Evolutionary conservation across 1,140 invertebrate species (phyloP), one percentile per base, ranked within the genome.

Genomic region (Drosophila ananassae): DNA sequence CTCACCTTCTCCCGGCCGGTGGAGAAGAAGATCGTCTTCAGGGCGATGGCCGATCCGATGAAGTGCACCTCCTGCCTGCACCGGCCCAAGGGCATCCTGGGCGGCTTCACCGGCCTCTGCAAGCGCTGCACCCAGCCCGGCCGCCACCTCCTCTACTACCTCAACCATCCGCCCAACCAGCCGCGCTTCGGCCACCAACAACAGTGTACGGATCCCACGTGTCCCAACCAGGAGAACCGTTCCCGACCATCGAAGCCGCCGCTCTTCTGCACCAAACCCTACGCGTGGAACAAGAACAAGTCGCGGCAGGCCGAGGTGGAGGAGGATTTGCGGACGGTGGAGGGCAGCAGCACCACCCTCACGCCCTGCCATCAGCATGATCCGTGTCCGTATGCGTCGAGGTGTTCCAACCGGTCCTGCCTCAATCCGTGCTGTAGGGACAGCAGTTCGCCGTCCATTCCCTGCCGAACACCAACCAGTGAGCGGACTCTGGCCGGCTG

Each of bases 81-180:
- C 1, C 62, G 10, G 0, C 25, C 41, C 8, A 62, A 58, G 17
- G 46, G 44, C 4, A 21, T 66, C 3, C 2, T 87, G 0, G 48
- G 37, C 2, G 60, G 61, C 8, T 24, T 67, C 17, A 37, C 54
- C 0, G 32, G 61, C 2, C 9, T 71, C 10, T 78, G 61, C 39
- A 78, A 61, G 30, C 77, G 82, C 3, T 52, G 21, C 2, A 3
- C 55, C 0, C 17, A 41, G 1, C 54, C 73, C 0, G 68, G 81
- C 0, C 81, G 68, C 0, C 61, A 87, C 30, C 30, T 85, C 37
- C 71, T 87, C 1, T 89, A 87, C 54, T 77, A 79, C 13, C 32
- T 79, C 7, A 58, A 47, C 0, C 34, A 37, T 4, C 10, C 34
- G 9, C 10, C 34, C 34, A n/a, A n/a, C 12, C 34, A 37, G 12